Conservation (phyloP, 2,888 invertebrate species). For the Cylindroiulus punctatus region DNA sequence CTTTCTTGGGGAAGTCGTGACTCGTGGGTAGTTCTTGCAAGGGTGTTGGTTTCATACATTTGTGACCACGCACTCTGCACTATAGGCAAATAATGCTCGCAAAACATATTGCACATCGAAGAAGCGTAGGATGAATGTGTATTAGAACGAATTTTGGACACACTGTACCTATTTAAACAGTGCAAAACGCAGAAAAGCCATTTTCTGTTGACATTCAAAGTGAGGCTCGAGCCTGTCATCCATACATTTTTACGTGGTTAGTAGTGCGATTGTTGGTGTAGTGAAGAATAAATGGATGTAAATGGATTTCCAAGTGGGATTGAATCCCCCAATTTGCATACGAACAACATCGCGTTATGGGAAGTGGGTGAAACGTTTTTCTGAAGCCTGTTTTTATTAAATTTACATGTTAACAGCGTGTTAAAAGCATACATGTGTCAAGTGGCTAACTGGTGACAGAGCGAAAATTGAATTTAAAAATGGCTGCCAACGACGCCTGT, state of each 20-base stretch:
- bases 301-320: not conserved
- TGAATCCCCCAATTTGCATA: not conserved
- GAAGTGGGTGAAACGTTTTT: not conserved
- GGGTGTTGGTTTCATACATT: slow-evolving; percentile 7
- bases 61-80: not conserved
- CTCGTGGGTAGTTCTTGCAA: not conserved
- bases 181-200: too few relatives aligned
- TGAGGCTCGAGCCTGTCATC: not conserved
- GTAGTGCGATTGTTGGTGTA: too few relatives aligned
- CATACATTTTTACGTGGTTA: too few relatives aligned
- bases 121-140: not conserved
- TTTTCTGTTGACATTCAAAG: too few relatives aligned
- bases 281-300: not conserved
- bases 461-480: too few relatives aligned
- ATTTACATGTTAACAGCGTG: not conserved
- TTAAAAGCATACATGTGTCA: not conserved
- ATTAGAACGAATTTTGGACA: not conserved
- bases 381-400: not conserved
- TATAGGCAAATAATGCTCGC: not conserved
- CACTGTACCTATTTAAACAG: not conserved
- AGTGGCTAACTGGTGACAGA: too few relatives aligned
- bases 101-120: not conserved
- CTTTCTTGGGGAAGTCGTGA: not conserved
- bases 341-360: not conserved
- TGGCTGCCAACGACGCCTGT: too few relatives aligned